Percentiles rank a stretch among this genome's conserved stretches.
Conservation (phyloP, 2,113 vertebrate species). For the Spea bombifrons region DNA sequence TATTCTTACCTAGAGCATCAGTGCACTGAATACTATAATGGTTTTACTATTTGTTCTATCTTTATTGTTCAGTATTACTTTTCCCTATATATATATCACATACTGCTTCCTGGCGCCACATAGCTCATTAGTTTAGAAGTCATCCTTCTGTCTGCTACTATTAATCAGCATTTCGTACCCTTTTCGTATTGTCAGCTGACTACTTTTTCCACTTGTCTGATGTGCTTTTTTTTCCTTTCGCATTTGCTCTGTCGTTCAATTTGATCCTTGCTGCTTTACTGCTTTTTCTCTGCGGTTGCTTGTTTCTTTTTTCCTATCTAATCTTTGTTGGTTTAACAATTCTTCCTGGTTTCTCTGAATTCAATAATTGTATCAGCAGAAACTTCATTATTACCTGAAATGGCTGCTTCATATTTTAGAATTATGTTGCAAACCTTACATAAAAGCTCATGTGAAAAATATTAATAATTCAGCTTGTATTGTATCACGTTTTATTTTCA, state of each 20-base stretch:
- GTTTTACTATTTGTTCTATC: not conserved
- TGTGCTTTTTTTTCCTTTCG: not conserved
- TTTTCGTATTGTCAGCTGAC: conserved; percentile 10
- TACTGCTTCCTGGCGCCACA: conserved; percentile 8
- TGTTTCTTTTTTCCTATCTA: conserved; percentile 7
- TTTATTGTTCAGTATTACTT: conserved; percentile 2
- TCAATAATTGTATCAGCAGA: not conserved
- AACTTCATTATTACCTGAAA: not conserved
- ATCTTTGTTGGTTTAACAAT: not conserved
- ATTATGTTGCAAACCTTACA: not conserved
- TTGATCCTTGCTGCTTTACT: conserved; percentile 27
- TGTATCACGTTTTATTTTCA: too few relatives aligned
- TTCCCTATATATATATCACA: conserved; percentile 8
- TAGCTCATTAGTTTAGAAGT: conserved; percentile 7
- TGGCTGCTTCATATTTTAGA: not conserved
- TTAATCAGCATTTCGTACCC: conserved; percentile 9
- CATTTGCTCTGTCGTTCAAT: conserved; percentile 6
- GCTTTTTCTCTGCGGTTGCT: conserved; percentile 3
- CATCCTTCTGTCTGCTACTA: not conserved
- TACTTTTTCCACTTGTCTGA: not conserved
- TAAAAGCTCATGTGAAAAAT: too few relatives aligned
- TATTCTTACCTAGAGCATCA: not conserved
- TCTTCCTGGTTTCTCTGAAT: not conserved
- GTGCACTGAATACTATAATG: not conserved
- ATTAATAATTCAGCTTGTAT: too few relatives aligned